These are phyloP conservation scores for Chrysina gloriosa DNA, from an alignment of 2,888 invertebrate genomes.

Conservation along the genomic window DNA sequence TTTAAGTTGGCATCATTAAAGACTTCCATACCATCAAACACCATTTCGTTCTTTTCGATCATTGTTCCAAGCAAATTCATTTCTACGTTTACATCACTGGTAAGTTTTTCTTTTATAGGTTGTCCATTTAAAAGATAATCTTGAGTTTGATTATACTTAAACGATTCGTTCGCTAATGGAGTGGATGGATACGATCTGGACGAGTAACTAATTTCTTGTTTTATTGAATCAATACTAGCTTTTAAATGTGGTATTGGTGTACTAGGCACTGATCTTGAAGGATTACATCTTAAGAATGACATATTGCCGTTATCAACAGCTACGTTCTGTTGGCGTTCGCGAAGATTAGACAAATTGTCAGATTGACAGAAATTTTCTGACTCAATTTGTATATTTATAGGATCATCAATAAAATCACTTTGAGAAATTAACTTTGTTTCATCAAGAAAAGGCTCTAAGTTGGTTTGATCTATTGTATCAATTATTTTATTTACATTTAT, in stretches of 20 bases:
- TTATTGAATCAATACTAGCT: conserved; percentile 48
- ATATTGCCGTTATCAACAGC: conserved; percentile 53
- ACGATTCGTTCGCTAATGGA: conserved; percentile 67
- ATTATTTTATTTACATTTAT: conserved; percentile 76
- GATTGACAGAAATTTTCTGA: conserved; percentile 49
- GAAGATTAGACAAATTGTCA: neutral
- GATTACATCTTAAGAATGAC: conserved; percentile 54
- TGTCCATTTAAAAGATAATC: conserved; percentile 64
- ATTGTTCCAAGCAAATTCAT: conserved; percentile 34
- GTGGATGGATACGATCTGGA: conserved; percentile 81
- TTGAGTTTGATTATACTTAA: conserved; percentile 59
- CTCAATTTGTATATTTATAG: conserved; percentile 44
- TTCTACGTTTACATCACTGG: conserved; percentile 24
- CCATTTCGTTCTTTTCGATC: conserved; percentile 44
- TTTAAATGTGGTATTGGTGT: conserved; percentile 70
- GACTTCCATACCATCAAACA: conserved; percentile 45
- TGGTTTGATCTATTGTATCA: conserved; percentile 58
- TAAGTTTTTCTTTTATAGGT: conserved; percentile 57
- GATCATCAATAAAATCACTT: conserved; percentile 28
- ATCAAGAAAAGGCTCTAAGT: conserved; percentile 60
- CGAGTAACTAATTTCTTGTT: conserved; percentile 61
- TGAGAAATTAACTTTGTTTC: conserved; percentile 22
- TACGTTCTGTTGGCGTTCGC: conserved; percentile 18
- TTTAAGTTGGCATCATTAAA: conserved; percentile 48
- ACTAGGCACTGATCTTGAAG: conserved; percentile 77